Evolutionary conservation across 2,113 vertebrate genomes (phyloP).

Genomic region (Seriola dumerili): DNA sequence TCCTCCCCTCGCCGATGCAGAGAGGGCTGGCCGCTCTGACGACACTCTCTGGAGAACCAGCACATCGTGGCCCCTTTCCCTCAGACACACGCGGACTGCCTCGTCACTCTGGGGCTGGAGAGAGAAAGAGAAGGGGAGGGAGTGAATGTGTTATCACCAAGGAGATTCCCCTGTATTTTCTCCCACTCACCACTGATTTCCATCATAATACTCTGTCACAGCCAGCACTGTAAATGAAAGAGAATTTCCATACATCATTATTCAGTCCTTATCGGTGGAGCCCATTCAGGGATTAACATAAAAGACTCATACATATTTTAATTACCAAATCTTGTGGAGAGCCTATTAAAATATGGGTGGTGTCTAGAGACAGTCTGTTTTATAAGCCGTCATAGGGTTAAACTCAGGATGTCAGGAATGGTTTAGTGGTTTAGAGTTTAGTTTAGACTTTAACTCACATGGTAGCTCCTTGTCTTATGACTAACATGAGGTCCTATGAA

Average conservation of each 20-base stretch:
- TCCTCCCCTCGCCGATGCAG: slow-evolving; percentile 75
- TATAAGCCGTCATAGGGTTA: slow-evolving; percentile 29
- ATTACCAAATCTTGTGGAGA: slow-evolving; percentile 63
- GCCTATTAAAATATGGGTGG: slow-evolving; percentile 65
- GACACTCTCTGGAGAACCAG: slow-evolving; percentile 92
- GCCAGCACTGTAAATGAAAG: slow-evolving; percentile 74
- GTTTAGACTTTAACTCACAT: slow-evolving; percentile 12
- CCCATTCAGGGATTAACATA: slow-evolving; percentile 78
- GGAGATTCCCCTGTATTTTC: slow-evolving; percentile 82
- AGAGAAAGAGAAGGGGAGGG: slow-evolving; percentile 22
- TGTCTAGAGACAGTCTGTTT: slow-evolving; percentile 43
- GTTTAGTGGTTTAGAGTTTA: slow-evolving; percentile 25
- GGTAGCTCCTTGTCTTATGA: slow-evolving; percentile 13
- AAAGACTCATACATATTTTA: slow-evolving; percentile 72
- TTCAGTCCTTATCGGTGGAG: slow-evolving; percentile 70
- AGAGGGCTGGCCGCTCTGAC: slow-evolving; percentile 88
- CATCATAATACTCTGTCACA: slow-evolving; percentile 79
- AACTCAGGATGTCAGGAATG: slow-evolving; percentile 31
- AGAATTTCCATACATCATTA: slow-evolving; percentile 75
- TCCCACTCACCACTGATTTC: slow-evolving; percentile 76
- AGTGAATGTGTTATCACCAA: slow-evolving; percentile 78
- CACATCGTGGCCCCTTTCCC: slow-evolving; percentile 88
- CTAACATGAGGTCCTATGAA: neutral
- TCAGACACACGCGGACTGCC: slow-evolving; percentile 86
- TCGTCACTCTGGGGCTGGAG: slow-evolving; percentile 87